Base-by-base conservation (phyloP, 1,140 invertebrate genomes). In the Eubasilissa regina region DNA sequence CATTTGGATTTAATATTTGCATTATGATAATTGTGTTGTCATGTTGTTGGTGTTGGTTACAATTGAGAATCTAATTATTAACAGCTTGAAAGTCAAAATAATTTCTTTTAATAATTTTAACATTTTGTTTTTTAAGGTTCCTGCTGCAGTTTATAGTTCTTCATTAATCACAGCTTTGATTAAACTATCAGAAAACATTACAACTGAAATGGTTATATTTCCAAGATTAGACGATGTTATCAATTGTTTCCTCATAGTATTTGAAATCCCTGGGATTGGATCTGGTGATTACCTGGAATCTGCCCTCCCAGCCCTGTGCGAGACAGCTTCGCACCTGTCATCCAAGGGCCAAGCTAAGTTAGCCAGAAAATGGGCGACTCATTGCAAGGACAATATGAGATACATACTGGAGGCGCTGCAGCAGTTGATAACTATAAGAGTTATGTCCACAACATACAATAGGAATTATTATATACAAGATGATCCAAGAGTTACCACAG, bases 191-290 rank as follows among this genome's bases (percentile, higher is more conserved):
- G 92, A 93, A 82, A 92, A 91, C 81, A 89, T 96, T 77, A 92
- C 94, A 84, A 91, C 95, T 86, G 94, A 96, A 84, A 87, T 97
- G 68, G 88, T 89, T 89, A 81, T 87, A 90, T 87, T 83, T 84
- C 89, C 84, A 55, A 88, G 83, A 84, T 86, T 87, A 78, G 90
- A 92, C 25, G 90, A 92, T 79, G 86, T 91, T 1, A 89, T 94
- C 3, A 96, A 97, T 84, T 94, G 95, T 53, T 94, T 97, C 83
- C 89, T 97, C 21, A 96, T 97, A 79, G 93, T 97, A 15, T 95
- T 97, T 85, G 96, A 98, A 89, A 94, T 97, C 80, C 96, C 96
- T 8, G 92, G 93, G 75, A 90, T 97, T 35, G 94, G 95, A 84
- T 88, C 86, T 68, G 87, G 85, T 25, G 96, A 97, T 85, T 97